These are phyloP conservation scores for Danio rerio DNA, from an alignment of 2,113 vertebrate genomes.

Conservation along the genomic window DNA sequence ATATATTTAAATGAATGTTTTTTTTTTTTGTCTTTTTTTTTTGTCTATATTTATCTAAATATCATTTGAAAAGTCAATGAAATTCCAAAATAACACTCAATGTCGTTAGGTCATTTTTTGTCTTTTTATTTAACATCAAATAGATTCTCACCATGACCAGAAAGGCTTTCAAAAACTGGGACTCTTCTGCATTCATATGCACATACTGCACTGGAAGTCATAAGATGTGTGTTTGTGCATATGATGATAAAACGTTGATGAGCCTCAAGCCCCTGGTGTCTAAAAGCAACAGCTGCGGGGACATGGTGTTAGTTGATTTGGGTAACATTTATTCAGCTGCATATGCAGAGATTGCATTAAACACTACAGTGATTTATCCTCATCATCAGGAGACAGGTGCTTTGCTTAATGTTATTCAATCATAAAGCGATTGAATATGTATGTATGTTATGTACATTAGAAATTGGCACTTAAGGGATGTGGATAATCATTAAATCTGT, in stretches of 20 bases:
- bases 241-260: constrained; percentile 27
- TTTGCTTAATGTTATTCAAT: constrained; percentile 14
- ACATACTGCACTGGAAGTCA: not conserved
- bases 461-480: not conserved
- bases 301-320: constrained; percentile 20
- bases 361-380: not conserved
- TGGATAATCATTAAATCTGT: constrained; percentile 2
- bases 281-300: constrained; percentile 30
- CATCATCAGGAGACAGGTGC: constrained; percentile 21
- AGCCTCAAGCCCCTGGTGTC: not conserved
- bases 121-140: too few species aligned
- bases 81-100: too few species aligned
- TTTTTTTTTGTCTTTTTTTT: too few species aligned
- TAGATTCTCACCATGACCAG: not conserved
- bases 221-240: constrained; percentile 2
- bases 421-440: constrained; percentile 6
- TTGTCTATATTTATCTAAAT: too few species aligned
- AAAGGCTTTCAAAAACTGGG: not conserved
- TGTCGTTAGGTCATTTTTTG: too few species aligned
- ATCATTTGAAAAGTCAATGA: too few species aligned
- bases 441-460: not conserved
- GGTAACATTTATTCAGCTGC: constrained; percentile 9
- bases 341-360: constrained; percentile 21
- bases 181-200: not conserved
- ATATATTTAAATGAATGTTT: too few species aligned